Percentiles rank a stretch among this genome's conserved stretches.
phyloP scores from a whole-genome alignment of 1,140 invertebrate species.

The Ptiloglossa arizonensis region DNA sequence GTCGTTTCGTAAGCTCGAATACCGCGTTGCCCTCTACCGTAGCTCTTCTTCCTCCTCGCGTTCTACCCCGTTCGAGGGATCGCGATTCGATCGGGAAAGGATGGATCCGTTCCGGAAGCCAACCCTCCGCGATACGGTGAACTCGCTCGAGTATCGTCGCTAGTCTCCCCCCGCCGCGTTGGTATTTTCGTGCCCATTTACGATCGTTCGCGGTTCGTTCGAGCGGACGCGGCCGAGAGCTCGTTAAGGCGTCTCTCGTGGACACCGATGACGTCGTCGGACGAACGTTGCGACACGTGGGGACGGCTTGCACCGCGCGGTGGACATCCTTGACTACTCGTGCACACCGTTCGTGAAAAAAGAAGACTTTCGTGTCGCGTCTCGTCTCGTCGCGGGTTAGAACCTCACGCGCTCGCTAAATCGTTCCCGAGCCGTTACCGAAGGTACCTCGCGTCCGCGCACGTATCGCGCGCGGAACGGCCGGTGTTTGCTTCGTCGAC shows the following conservation, averaged over 20 bases:
- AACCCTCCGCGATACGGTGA: too few relatives aligned
- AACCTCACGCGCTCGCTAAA: background rate
- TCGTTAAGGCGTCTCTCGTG: slow-evolving; percentile 73
- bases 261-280: slow-evolving; percentile 63
- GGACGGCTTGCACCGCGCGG: slow-evolving; percentile 55
- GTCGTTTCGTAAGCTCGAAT: slow-evolving; percentile 59
- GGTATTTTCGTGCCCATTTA: slow-evolving; percentile 33
- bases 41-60: slow-evolving; percentile 21
- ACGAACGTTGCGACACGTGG: slow-evolving; percentile 64
- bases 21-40: slow-evolving; percentile 16
- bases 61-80: too few relatives aligned
- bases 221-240: slow-evolving; percentile 56
- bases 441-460: too few relatives aligned
- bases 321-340: slow-evolving; percentile 74
- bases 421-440: background rate
- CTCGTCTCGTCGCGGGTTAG: too few relatives aligned
- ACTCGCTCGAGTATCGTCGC: too few relatives aligned
- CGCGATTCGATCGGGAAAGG: too few relatives aligned
- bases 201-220: too few relatives aligned
- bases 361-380: slow-evolving; percentile 32
- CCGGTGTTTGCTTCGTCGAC: too few relatives aligned
- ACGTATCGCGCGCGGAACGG: too few relatives aligned
- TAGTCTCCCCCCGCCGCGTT: too few relatives aligned
- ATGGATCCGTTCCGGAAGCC: too few relatives aligned
- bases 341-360: slow-evolving; percentile 39